phyloP scores from a whole-genome alignment of 35 echinoderm and acorn worm species.

The Heliocidaris tuberculata region DNA sequence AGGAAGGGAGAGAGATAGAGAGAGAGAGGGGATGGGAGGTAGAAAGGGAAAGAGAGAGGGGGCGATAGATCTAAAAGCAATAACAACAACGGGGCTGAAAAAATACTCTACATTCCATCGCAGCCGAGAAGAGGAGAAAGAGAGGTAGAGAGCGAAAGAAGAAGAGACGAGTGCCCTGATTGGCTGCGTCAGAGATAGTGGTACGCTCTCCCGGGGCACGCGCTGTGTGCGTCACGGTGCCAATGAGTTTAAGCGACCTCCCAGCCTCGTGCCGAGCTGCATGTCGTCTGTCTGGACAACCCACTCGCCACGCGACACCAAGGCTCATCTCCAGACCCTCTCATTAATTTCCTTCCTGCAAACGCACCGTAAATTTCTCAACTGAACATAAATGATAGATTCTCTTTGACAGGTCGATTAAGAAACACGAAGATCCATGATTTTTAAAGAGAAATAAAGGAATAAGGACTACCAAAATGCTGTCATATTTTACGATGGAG shows the following conservation, averaged over 20 bases:
- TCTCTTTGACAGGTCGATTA: too few species aligned
- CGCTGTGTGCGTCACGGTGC: not conserved
- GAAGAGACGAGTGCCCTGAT: not conserved
- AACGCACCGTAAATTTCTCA: not conserved
- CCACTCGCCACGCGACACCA: not conserved
- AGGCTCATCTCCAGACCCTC: not conserved
- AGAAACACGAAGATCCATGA: too few species aligned
- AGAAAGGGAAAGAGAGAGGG: not conserved
- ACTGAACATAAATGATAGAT: too few species aligned
- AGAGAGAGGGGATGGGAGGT: not conserved
- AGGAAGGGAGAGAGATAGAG: not conserved
- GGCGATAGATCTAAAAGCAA: not conserved
- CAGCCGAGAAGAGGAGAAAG: not conserved
- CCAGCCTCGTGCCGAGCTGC: slow-evolving; percentile 15
- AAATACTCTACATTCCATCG: slow-evolving; percentile 48
- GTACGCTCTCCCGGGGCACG: slow-evolving; percentile 28
- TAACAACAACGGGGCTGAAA: not conserved
- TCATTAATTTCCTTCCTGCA: not conserved
- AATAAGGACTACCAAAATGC: too few species aligned
- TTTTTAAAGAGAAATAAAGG: too few species aligned
- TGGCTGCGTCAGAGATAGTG: slow-evolving; percentile 14
- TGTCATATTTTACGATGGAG: too few species aligned
- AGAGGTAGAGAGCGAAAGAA: not conserved
- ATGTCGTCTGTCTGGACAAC: not conserved
- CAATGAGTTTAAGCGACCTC: slow-evolving; percentile 30